phyloP scores from a whole-genome alignment of 2,888 invertebrate genomes.

The Acleris holmiana region DNA sequence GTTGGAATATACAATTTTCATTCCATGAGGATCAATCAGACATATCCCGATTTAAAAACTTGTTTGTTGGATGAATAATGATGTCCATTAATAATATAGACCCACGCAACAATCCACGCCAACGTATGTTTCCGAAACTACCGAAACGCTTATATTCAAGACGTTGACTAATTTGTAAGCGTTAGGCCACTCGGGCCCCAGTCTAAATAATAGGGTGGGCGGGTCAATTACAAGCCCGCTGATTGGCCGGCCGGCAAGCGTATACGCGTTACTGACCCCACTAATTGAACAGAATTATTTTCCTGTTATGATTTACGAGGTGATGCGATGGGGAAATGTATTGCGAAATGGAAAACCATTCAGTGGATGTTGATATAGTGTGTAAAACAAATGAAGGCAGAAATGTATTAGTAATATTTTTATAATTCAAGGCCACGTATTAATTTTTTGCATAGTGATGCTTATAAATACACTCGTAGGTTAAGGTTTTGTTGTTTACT shows the following conservation, averaged over 20 bases:
- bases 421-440: not conserved
- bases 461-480: too few species aligned
- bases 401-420: not conserved
- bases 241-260: constrained; percentile 41
- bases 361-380: not conserved
- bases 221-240: constrained; percentile 44
- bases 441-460: too few species aligned
- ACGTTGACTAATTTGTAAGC: constrained; percentile 37
- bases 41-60: not conserved
- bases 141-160: constrained; percentile 31
- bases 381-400: not conserved
- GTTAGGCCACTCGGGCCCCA: constrained; percentile 37
- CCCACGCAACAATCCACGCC: too few species aligned
- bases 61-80: not conserved
- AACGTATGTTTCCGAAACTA: constrained; percentile 7
- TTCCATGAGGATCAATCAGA: too few species aligned
- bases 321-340: constrained; percentile 10
- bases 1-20: too few species aligned
- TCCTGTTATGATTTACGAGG: constrained; percentile 29
- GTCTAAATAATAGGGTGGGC: constrained; percentile 47
- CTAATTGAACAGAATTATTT: constrained; percentile 37
- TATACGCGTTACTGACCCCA: constrained; percentile 17
- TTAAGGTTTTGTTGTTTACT: too few species aligned
- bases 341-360: not conserved
- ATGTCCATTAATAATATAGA: not conserved